A percentile compares a stretch with the other conserved stretches of the same genome.
Conservation (phyloP, 2,888 invertebrate genomes). For the Drosophila quasianomalipes region DNA sequence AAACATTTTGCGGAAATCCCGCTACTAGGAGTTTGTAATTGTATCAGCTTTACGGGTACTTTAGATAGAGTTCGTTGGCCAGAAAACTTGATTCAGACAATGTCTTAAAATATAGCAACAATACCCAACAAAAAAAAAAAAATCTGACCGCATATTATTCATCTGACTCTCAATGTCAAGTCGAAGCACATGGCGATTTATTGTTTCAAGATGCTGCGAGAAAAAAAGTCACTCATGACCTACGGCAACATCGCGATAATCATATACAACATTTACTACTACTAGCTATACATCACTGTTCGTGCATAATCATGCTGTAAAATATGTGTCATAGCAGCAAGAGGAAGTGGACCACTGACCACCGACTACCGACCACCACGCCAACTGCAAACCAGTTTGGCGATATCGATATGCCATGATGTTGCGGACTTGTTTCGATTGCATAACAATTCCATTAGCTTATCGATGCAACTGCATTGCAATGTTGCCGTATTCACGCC, state of each 20-base stretch:
- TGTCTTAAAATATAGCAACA: slow-evolving; percentile 34
- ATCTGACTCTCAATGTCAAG: slow-evolving; percentile 76
- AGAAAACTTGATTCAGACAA: slow-evolving; percentile 60
- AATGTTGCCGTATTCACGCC: background rate
- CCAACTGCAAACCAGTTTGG: slow-evolving; percentile 42
- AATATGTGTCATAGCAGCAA: slow-evolving; percentile 48
- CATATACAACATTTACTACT: slow-evolving; percentile 2
- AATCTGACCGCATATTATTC: slow-evolving; percentile 60
- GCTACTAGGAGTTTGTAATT: slow-evolving; percentile 55
- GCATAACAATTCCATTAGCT: slow-evolving; percentile 40
- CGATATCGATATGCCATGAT: slow-evolving; percentile 32
- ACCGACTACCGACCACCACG: slow-evolving; percentile 27
- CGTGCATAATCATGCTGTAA: slow-evolving; percentile 17
- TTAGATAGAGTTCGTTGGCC: slow-evolving; percentile 58
- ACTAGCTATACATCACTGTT: slow-evolving; percentile 9
- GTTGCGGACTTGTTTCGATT: slow-evolving; percentile 50
- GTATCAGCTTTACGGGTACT: slow-evolving; percentile 47
- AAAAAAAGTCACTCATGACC: slow-evolving; percentile 65
- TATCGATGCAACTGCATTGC: slow-evolving; percentile 26
- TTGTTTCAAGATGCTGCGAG: slow-evolving; percentile 44
- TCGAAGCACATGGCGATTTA: slow-evolving; percentile 53
- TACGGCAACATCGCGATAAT: slow-evolving; percentile 58
- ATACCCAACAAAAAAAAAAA: slow-evolving; percentile 11
- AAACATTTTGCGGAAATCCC: slow-evolving; percentile 59
- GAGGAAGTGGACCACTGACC: slow-evolving; percentile 55